These are phyloP conservation scores for Cancer borealis DNA, from an alignment of 2,888 invertebrate genomes.

Conservation along the genomic window DNA sequence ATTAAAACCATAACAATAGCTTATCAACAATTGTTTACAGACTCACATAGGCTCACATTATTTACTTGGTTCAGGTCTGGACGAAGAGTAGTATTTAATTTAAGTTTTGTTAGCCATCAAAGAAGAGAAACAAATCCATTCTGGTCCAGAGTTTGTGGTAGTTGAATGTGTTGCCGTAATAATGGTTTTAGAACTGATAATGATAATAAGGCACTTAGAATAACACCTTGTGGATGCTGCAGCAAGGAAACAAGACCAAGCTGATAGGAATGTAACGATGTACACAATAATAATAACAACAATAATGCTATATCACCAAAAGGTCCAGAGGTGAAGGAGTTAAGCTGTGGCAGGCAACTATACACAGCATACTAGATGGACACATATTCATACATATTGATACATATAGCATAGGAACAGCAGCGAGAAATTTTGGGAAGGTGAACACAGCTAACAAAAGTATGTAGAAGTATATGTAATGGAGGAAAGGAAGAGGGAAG, in stretches of 20 bases:
- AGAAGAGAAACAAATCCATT: not conserved
- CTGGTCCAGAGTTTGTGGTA: not conserved
- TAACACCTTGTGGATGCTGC: not conserved
- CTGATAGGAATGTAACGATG: not conserved
- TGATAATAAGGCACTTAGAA: not conserved
- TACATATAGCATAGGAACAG: not conserved
- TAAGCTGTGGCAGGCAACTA: not conserved
- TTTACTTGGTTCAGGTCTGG: too few relatives aligned
- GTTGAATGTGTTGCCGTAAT: not conserved
- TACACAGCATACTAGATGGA: not conserved
- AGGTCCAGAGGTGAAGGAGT: not conserved
- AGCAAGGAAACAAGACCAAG: not conserved
- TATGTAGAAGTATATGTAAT: too few relatives aligned
- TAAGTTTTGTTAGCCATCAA: not conserved
- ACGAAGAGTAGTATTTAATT: not conserved
- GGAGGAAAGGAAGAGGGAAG: too few relatives aligned
- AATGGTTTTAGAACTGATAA: not conserved
- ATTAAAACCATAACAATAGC: not conserved
- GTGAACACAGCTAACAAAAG: not conserved
- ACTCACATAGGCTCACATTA: not conserved
- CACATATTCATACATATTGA: not conserved
- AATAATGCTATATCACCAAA: not conserved
- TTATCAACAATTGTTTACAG: not conserved
- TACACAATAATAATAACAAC: not conserved
- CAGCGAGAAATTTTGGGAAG: not conserved